phyloP scores from a whole-genome alignment of 1,140 invertebrate species.

The Micrasema minimum region DNA sequence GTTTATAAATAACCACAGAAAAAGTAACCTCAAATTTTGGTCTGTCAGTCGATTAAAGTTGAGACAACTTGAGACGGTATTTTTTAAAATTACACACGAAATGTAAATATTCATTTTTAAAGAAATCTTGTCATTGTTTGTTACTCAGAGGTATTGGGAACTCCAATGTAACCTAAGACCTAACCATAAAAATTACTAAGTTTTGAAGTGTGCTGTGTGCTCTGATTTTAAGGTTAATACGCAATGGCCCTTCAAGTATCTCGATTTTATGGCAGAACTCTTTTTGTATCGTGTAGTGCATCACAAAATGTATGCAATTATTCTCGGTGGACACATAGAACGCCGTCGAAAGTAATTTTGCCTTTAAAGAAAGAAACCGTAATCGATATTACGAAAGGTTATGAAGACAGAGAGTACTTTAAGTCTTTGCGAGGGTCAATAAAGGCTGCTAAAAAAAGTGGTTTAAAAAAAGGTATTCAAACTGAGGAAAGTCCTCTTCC shows the following conservation, averaged over 20 bases:
- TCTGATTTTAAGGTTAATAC: slow-evolving; percentile 34
- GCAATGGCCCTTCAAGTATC: slow-evolving; percentile 30
- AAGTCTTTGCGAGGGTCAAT: not conserved
- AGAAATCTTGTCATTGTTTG: too few species aligned
- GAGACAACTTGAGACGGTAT: too few species aligned
- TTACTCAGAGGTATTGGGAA: not conserved
- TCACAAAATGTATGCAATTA: slow-evolving; percentile 29
- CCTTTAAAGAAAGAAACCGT: slow-evolving; percentile 30
- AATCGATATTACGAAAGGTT: slow-evolving; percentile 55
- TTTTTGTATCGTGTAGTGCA: slow-evolving; percentile 16
- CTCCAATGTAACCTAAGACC: not conserved
- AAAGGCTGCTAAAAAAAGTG: too few species aligned
- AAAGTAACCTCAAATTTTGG: too few species aligned
- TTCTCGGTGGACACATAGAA: slow-evolving; percentile 36
- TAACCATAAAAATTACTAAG: not conserved
- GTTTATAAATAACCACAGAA: too few species aligned
- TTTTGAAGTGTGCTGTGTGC: not conserved
- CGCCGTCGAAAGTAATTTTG: slow-evolving; percentile 37
- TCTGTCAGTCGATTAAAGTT: too few species aligned
- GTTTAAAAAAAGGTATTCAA: too few species aligned
- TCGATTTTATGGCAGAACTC: slow-evolving; percentile 3
- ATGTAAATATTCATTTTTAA: too few species aligned
- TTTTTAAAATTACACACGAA: too few species aligned
- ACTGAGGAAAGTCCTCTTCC: too few species aligned
- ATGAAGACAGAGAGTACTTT: slow-evolving; percentile 46